Base-by-base conservation (phyloP, 2,888 invertebrate species). In the Ariolimax columbianus region DNA sequence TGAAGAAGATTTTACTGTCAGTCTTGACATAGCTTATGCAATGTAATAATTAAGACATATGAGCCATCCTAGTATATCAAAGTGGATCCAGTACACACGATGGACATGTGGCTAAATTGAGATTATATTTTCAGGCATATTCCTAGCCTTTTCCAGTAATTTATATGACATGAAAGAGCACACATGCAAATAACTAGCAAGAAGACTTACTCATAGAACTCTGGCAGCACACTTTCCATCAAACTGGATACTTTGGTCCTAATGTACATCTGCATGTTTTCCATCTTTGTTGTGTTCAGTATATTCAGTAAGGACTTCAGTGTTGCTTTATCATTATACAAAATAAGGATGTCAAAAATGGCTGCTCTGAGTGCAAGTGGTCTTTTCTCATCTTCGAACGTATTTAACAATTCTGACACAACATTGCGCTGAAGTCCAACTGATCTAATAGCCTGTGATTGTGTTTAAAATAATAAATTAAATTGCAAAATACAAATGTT, bases 291-390 rank as follows among this genome's bases (percentile, higher is more conserved):
- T 51, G 30, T 47, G 36, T 77, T 63, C 33, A 83, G n/a, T 11
- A 83, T 23, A 33, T 47, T 43, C 23, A 83, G 36, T 9, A 77
- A 36, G 14, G 38, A 47, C 19, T 14, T 47, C 36, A 83, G 26
- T 26, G 66, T 47, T 30, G 33, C 36, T 47, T 66, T 47, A 68
- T 83, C 77, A 23, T 51, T 43, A 43, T 63, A 33, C n/a, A 36
- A 7, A 38, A 83, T n/a, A 33, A 83, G 77, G 33, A 77, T 66
- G 40, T 83, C 83, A 77, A 83, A 77, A 30, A 83, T 68, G 59
- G 83, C 77, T 36, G 68, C 36, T 36, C 83, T 47, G 17, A 83
- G 51, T 2, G 36, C 77, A 17, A 83, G 23, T 3, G 77, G 83
- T 59, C 68, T 63, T 2, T 19, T 33, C 51, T 83, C 83, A 63